These are phyloP conservation scores for Kryptolebias marmoratus DNA, from an alignment of 2,113 vertebrate species.

Conservation along the genomic window DNA sequence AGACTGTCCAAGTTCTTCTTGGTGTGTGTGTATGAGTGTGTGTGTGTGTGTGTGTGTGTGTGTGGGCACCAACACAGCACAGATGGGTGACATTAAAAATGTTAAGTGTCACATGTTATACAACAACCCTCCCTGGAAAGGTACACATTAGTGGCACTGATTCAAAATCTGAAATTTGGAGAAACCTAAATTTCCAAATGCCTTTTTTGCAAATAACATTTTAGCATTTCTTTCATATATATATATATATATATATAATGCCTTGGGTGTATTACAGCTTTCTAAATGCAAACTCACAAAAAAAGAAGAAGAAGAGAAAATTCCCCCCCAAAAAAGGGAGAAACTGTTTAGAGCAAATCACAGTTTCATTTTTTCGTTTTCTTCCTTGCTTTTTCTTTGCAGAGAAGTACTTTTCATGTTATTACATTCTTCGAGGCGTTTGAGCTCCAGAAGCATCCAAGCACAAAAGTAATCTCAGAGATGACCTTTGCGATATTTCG, in stretches of 20 bases:
- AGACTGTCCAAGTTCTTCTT: slow-evolving; percentile 46
- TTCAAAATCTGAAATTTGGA: slow-evolving; percentile 20
- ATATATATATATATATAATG: background rate
- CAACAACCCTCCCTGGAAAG: slow-evolving; percentile 23
- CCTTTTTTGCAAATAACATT: no score
- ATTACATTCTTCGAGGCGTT: slow-evolving; percentile 36
- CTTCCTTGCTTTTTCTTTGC: slow-evolving; percentile 11
- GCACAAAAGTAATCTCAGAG: slow-evolving; percentile 59
- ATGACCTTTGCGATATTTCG: slow-evolving; percentile 65
- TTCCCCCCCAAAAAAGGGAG: background rate
- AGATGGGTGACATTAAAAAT: slow-evolving; percentile 18
- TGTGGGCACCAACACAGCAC: slow-evolving; percentile 26
- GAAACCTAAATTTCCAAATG: no score
- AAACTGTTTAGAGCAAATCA: slow-evolving; percentile 46
- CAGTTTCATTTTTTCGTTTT: slow-evolving; percentile 26
- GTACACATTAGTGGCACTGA: slow-evolving; percentile 29
- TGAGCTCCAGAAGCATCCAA: slow-evolving; percentile 48
- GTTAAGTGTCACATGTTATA: slow-evolving; percentile 1
- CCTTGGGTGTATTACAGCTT: slow-evolving; percentile 6
- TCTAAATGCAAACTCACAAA: slow-evolving; percentile 30
- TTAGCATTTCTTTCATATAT: background rate
- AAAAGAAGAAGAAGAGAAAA: background rate
- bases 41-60: slow-evolving; percentile 15
- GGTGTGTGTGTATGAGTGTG: slow-evolving; percentile 27
- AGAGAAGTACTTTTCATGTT: slow-evolving; percentile 46